Percentiles rank a stretch among this genome's conserved stretches.
Conservation (phyloP, 2,888 invertebrate species). For the Drosophila mettleri region DNA sequence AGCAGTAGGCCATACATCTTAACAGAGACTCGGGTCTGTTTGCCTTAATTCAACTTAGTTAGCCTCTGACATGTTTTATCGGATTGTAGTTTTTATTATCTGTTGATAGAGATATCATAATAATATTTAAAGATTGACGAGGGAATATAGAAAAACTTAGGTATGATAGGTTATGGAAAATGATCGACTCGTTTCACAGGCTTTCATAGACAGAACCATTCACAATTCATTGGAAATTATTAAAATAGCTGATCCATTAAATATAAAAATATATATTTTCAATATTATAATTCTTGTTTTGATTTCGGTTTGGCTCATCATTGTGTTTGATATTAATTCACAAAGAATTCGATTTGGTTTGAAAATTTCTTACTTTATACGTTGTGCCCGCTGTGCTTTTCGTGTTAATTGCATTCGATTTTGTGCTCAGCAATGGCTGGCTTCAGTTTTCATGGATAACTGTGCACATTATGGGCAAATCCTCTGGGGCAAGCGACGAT, state of each 20-base stretch:
- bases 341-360: background rate
- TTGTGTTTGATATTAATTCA: background rate
- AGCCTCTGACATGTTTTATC: constrained; percentile 22
- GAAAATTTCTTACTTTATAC: constrained; percentile 7
- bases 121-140: background rate
- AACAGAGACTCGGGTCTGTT: constrained; percentile 5
- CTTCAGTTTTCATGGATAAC: constrained; percentile 57
- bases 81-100: constrained; percentile 1
- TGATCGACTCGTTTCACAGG: too few species aligned
- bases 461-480: constrained; percentile 38
- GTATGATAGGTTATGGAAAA: too few species aligned
- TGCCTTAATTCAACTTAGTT: constrained; percentile 4
- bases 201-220: too few species aligned
- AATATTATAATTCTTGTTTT: background rate
- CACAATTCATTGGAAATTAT: too few species aligned
- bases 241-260: background rate
- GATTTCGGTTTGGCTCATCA: background rate
- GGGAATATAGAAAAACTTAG: background rate
- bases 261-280: background rate
- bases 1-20: constrained; percentile 97
- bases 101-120: background rate
- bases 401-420: constrained; percentile 10
- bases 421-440: constrained; percentile 47
- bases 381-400: constrained; percentile 8
- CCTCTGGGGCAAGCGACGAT: constrained; percentile 20